Conservation (phyloP, 2,113 vertebrate species). For the Fulmarus glacialis region DNA sequence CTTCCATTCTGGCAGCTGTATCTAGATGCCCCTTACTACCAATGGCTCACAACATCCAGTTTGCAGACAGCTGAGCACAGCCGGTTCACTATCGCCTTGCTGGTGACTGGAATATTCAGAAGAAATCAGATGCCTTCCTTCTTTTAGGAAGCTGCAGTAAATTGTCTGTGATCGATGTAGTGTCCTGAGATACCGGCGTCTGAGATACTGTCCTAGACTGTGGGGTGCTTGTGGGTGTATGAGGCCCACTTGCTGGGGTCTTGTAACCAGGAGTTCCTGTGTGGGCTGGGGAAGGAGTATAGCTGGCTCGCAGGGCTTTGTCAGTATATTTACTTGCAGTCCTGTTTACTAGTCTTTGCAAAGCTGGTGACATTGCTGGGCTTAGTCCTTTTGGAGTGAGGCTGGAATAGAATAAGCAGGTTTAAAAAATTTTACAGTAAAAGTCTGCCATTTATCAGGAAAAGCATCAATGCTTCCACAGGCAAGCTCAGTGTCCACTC, state of each 20-base stretch:
- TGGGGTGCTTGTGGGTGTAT: conserved; percentile 84
- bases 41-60: neutral
- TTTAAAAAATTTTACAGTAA: neutral
- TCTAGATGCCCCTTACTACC: neutral
- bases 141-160: conserved; percentile 94
- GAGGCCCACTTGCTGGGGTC: conserved; percentile 79
- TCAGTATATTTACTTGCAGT: conserved; percentile 96
- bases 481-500: fast-evolving
- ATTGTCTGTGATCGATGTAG: conserved; percentile 94
- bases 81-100: neutral
- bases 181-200: conserved; percentile 87
- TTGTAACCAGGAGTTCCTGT: conserved; percentile 76
- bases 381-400: conserved; percentile 93
- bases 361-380: conserved; percentile 91
- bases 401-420: conserved; percentile 71
- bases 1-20: neutral
- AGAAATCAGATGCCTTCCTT: conserved; percentile 88
- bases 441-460: neutral
- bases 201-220: conserved; percentile 77
- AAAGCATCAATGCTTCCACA: neutral
- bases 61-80: neutral
- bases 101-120: conserved; percentile 60
- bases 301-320: conserved; percentile 94
- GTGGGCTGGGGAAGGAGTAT: conserved; percentile 93
- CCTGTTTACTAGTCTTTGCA: conserved; percentile 92